Conservation (phyloP, 2,113 vertebrate genomes). For the Archilochus colubris region DNA sequence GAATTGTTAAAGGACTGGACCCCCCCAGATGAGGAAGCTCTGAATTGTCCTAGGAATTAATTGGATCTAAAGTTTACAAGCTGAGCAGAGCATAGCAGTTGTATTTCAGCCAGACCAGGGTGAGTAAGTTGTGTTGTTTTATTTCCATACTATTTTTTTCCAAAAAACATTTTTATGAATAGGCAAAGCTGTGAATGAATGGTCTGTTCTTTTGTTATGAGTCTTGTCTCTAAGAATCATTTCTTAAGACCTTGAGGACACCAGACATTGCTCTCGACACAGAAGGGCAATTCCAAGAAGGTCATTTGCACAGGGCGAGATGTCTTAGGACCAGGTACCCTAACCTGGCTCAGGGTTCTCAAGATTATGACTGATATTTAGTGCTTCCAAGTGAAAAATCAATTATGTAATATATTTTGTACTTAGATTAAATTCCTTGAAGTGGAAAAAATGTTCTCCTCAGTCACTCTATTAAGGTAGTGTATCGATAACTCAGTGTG, state of each 20-base stretch:
- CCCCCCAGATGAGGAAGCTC: background rate
- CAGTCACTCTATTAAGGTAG: background rate
- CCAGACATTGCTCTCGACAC: background rate
- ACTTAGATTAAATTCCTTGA: background rate
- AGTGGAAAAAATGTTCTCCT: background rate
- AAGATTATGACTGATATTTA: background rate
- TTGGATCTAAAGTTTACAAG: background rate
- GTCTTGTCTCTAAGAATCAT: background rate
- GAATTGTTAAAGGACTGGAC: background rate
- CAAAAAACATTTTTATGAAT: background rate
- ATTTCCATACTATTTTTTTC: background rate
- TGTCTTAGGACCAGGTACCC: background rate
- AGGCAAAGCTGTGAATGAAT: background rate
- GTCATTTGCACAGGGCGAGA: background rate
- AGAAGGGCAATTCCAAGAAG: background rate
- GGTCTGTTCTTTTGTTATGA: background rate
- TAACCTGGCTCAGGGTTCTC: background rate
- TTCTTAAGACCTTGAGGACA: background rate
- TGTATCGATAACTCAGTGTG: background rate
- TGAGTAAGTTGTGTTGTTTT: background rate
- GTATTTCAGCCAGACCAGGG: background rate
- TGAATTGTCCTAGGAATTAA: background rate
- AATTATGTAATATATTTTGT: background rate
- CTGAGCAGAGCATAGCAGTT: background rate
- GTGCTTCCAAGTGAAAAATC: background rate